These are phyloP conservation scores for Neogale vison DNA, from an alignment of 2,113 vertebrate genomes.

Conservation along the genomic window DNA sequence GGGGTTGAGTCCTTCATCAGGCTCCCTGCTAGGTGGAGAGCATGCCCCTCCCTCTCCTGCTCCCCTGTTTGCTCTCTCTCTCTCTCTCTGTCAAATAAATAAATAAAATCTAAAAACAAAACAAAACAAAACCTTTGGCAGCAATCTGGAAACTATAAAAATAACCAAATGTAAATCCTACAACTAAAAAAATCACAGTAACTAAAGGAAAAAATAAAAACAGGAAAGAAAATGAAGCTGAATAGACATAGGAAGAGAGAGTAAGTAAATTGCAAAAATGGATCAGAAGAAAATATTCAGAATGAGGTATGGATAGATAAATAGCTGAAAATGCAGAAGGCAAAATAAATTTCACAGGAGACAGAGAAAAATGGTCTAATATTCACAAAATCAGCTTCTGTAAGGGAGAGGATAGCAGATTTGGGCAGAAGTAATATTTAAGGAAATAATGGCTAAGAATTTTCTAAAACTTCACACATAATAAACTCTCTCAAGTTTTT, in stretches of 20 bases:
- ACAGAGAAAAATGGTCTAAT: not conserved
- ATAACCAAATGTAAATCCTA: not conserved
- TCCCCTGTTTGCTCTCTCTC: no score
- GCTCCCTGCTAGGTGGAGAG: no score
- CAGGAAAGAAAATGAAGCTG: not conserved
- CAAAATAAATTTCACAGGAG: not conserved
- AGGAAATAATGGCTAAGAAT: not conserved
- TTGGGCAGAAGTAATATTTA: not conserved
- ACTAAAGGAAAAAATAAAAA: not conserved
- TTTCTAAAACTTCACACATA: not conserved
- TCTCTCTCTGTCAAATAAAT: no score
- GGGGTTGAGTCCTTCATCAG: no score
- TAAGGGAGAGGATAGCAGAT: not conserved
- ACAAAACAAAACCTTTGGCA: not conserved
- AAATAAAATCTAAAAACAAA: no score
- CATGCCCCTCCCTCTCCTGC: no score
- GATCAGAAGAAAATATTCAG: not conserved
- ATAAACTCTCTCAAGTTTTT: not conserved
- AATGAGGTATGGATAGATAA: not conserved
- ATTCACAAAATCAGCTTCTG: not conserved
- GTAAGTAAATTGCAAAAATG: not conserved
- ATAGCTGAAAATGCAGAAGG: not conserved
- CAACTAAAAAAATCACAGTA: not conserved
- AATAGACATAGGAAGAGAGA: not conserved
- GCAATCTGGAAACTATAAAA: not conserved